phyloP scores from a whole-genome alignment of 2,113 vertebrate species.

The Eulemur macaco region DNA sequence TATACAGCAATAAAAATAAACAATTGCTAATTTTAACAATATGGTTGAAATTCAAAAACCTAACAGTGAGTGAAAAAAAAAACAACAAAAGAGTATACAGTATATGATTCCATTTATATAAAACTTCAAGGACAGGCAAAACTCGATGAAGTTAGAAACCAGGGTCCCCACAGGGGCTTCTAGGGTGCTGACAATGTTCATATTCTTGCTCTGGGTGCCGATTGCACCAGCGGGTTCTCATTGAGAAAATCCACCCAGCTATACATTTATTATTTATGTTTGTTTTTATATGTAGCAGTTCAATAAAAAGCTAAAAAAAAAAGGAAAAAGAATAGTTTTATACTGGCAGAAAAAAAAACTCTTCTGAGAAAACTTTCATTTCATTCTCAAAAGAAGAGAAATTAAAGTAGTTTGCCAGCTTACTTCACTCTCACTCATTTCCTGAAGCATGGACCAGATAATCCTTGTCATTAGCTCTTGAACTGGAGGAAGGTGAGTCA shows the following conservation, averaged over 20 bases:
- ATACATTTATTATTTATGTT: rapidly evolving
- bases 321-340: not conserved
- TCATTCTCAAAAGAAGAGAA: not conserved
- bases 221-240: rapidly evolving
- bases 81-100: not conserved
- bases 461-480: not conserved
- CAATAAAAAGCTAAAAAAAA: not conserved
- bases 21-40: not conserved
- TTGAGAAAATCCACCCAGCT: not conserved
- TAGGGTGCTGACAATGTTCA: rapidly evolving
- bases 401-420: not conserved
- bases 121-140: not conserved
- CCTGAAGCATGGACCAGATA: not conserved
- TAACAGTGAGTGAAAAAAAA: not conserved
- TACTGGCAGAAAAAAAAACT: not conserved
- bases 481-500: constrained; percentile 50
- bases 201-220: not conserved
- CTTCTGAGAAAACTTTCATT: not conserved
- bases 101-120: not conserved
- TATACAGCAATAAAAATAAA: not conserved
- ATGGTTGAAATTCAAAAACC: not conserved
- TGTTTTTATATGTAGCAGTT: not conserved
- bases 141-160: too few relatives aligned
- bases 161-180: not conserved
- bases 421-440: not conserved